Percentiles rank a stretch among this genome's conserved stretches.
phyloP scores from a whole-genome alignment of 2,797 vertebrate genomes.

The Urophycis tenuis region DNA sequence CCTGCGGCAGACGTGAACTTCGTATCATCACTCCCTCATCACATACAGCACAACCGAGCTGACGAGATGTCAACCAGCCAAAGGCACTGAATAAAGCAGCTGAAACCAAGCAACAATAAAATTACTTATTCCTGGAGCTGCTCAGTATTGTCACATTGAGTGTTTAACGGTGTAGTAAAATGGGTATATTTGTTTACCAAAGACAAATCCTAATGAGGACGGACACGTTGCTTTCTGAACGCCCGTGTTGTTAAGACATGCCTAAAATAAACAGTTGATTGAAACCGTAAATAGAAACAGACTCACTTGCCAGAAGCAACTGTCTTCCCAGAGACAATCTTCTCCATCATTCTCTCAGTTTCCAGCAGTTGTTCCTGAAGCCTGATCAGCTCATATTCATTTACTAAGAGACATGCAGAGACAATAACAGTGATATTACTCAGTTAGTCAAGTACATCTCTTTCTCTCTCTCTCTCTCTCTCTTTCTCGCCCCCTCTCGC shows the following conservation, averaged over 20 bases:
- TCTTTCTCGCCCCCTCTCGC: neutral
- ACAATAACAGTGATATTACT: neutral
- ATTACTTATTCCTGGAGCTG: neutral
- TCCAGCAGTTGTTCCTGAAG: constrained; percentile 83
- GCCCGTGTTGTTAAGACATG: neutral
- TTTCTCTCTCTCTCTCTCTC: neutral
- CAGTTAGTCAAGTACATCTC: neutral
- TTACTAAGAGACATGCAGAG: constrained; percentile 41
- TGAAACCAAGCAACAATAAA: neutral
- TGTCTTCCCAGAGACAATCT: constrained; percentile 75
- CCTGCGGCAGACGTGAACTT: neutral
- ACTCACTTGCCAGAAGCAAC: constrained; percentile 72
- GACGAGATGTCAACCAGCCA: neutral
- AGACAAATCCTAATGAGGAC: neutral
- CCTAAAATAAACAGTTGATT: neutral
- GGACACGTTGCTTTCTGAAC: neutral
- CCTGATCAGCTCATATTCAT: constrained; percentile 76
- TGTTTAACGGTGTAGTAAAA: no score
- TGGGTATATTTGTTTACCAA: neutral
- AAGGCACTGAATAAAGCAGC: neutral
- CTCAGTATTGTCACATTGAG: neutral
- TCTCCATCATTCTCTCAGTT: constrained; percentile 85
- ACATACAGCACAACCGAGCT: neutral
- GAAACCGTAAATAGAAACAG: neutral
- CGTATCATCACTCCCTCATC: neutral